Evolutionary conservation across 2,888 invertebrate genomes (phyloP).

Genomic region (Meiosimyza decipiens): DNA sequence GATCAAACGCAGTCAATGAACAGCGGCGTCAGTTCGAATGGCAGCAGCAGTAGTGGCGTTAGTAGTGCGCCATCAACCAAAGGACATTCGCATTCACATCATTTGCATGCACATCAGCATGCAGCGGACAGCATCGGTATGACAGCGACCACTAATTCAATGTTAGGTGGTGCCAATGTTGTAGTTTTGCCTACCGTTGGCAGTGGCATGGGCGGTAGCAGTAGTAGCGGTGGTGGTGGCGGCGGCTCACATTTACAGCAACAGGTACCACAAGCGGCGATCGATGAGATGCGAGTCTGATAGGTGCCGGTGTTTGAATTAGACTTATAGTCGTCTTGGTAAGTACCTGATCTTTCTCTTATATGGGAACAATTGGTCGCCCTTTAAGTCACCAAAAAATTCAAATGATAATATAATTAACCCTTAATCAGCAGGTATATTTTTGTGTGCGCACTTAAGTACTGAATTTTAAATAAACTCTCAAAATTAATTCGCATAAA

Average conservation of each 20-base stretch:
- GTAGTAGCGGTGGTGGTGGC: constrained; percentile 52
- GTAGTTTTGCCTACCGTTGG: constrained; percentile 59
- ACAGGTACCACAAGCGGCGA: constrained; percentile 82
- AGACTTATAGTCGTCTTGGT: constrained; percentile 67
- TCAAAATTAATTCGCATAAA: not conserved
- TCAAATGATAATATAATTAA: too few relatives aligned
- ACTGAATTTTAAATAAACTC: constrained; percentile 26
- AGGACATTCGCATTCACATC: constrained; percentile 65
- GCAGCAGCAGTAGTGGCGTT: constrained; percentile 64
- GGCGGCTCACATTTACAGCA: constrained; percentile 67
- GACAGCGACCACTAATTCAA: constrained; percentile 56
- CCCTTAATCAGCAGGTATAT: too few relatives aligned
- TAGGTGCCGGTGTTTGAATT: constrained; percentile 68
- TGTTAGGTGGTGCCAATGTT: constrained; percentile 70
- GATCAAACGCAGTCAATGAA: constrained; percentile 58
- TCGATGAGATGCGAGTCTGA: constrained; percentile 93
- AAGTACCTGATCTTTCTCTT: constrained; percentile 46
- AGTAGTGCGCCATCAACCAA: constrained; percentile 65
- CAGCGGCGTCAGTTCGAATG: constrained; percentile 55
- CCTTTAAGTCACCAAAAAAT: too few relatives aligned
- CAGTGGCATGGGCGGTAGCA: constrained; percentile 72
- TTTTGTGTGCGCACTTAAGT: not conserved
- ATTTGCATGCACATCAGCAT: constrained; percentile 49
- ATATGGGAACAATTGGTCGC: too few relatives aligned
- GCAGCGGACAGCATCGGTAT: constrained; percentile 64